Evolutionary conservation across 2,888 invertebrate genomes (phyloP).

Genomic region (Athetis lepigone): DNA sequence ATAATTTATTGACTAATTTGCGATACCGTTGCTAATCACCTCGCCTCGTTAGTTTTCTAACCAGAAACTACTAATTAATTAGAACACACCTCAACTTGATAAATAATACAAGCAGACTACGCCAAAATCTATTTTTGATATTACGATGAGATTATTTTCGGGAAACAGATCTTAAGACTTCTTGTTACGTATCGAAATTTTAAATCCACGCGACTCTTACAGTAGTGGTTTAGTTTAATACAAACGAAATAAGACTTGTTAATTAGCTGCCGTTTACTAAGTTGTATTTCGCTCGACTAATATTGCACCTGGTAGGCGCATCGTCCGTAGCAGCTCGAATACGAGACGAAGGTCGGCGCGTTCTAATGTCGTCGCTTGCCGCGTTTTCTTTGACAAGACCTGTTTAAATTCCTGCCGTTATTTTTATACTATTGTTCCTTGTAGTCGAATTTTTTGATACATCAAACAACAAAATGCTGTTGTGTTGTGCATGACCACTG

Average conservation of each 20-base stretch:
- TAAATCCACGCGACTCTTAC: slow-evolving; percentile 8
- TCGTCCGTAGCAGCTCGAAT: slow-evolving; percentile 60
- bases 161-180: slow-evolving; percentile 2
- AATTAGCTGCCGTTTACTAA: slow-evolving; percentile 49
- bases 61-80: slow-evolving; percentile 30
- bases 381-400: slow-evolving; percentile 30
- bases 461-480: too few relatives aligned
- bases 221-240: slow-evolving; percentile 15
- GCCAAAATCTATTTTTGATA: slow-evolving; percentile 17
- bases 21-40: slow-evolving; percentile 1
- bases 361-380: slow-evolving; percentile 80
- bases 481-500: too few relatives aligned
- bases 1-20: not conserved
- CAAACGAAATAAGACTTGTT: slow-evolving; percentile 33
- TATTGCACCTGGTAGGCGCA: slow-evolving; percentile 72
- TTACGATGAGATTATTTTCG: slow-evolving; percentile 14
- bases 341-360: slow-evolving; percentile 79
- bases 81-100: slow-evolving; percentile 16
- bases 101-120: slow-evolving; percentile 27
- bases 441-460: too few relatives aligned
- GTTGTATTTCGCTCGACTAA: slow-evolving; percentile 43
- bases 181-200: slow-evolving; percentile 9
- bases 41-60: slow-evolving; percentile 22
- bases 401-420: slow-evolving; percentile 42
- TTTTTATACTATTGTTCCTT: slow-evolving; percentile 26